Evolutionary conservation across 2,888 invertebrate genomes (phyloP).

Genomic region (Terebella lapidaria): DNA sequence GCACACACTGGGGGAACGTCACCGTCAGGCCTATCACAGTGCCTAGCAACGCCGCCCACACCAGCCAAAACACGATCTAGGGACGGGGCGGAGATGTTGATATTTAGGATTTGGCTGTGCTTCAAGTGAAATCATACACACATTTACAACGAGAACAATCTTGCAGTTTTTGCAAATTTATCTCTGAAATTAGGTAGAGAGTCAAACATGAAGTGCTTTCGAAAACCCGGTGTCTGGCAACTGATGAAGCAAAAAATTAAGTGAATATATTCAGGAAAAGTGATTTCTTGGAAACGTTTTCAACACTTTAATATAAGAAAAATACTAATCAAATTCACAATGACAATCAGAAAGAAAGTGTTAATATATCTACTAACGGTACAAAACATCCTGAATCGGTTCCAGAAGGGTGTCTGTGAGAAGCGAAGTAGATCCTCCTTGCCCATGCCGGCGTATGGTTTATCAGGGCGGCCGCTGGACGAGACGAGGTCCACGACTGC

Average conservation of each 20-base stretch:
- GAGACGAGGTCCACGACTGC: not conserved
- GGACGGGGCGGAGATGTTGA: no score
- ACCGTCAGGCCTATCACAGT: conserved; percentile 44
- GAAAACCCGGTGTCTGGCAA: no score
- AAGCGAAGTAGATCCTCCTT: conserved; percentile 44
- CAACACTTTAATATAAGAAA: not conserved
- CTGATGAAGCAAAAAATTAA: no score
- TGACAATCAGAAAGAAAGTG: not conserved
- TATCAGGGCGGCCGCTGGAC: conserved; percentile 1
- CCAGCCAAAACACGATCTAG: conserved; percentile 20
- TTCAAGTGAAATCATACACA: no score
- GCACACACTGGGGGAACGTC: conserved; percentile 31
- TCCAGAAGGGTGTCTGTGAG: conserved; percentile 41
- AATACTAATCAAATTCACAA: not conserved
- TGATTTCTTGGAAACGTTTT: no score
- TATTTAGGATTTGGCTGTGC: no score
- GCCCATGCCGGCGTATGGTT: conserved; percentile 41
- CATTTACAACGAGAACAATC: no score
- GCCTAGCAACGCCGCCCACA: conserved; percentile 44
- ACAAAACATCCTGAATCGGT: conserved; percentile 34
- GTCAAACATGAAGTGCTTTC: no score
- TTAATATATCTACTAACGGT: conserved; percentile 18
- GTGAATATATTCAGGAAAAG: no score
- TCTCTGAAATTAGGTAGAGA: no score
- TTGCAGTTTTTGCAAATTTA: no score